Evolutionary conservation across 1,140 invertebrate genomes (phyloP).

Genomic region (Gonatopus flavifemur): DNA sequence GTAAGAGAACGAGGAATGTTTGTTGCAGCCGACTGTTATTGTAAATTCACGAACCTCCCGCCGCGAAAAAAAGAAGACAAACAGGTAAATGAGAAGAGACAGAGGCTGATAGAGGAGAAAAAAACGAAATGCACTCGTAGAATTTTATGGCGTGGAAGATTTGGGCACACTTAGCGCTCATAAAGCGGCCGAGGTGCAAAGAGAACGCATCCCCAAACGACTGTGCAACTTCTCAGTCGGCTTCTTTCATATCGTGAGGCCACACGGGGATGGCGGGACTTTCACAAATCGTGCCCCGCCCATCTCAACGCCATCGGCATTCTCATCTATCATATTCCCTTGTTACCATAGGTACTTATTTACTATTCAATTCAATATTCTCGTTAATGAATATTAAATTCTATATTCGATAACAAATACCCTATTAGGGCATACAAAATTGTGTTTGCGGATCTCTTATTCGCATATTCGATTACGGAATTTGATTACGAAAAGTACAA

Average conservation of each 20-base stretch:
- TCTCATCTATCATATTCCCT: too few species aligned
- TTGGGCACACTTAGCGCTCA: constrained; percentile 50
- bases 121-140: constrained; percentile 20
- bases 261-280: constrained; percentile 33
- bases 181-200: constrained; percentile 52
- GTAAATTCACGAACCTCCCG: constrained; percentile 1
- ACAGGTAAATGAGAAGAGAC: neutral
- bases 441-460: too few species aligned
- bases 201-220: constrained; percentile 42
- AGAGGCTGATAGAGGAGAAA: constrained; percentile 8
- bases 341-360: too few species aligned
- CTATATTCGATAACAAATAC: too few species aligned
- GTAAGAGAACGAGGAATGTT: neutral
- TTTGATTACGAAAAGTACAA: too few species aligned
- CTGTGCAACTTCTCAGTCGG: constrained; percentile 30
- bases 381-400: too few species aligned
- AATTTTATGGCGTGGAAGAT: constrained; percentile 49
- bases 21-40: neutral
- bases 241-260: constrained; percentile 43
- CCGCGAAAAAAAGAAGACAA: neutral
- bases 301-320: constrained; percentile 20
- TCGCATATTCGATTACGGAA: too few species aligned
- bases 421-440: too few species aligned
- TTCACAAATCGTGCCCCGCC: constrained; percentile 24
- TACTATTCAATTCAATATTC: too few species aligned